Conservation (phyloP, 1,140 invertebrate species). For the Hetaerina americana region DNA sequence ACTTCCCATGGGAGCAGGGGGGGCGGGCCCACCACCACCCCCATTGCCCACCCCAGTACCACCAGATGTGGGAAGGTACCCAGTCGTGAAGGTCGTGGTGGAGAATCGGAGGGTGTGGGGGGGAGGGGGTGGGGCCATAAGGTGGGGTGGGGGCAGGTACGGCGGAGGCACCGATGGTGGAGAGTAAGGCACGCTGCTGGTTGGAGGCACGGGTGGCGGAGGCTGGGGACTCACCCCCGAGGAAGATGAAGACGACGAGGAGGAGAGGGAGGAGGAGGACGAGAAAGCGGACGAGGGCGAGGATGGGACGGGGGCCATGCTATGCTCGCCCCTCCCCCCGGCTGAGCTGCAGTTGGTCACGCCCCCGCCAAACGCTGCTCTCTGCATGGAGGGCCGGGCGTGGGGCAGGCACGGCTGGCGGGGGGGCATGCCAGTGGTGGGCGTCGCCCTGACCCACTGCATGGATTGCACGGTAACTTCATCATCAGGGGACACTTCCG, state of each 20-base stretch:
- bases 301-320: background rate
- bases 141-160: background rate
- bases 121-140: background rate
- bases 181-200: background rate
- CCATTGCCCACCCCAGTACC: background rate
- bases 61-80: background rate
- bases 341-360: background rate
- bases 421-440: background rate
- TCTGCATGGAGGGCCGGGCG: background rate
- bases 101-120: background rate
- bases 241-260: background rate
- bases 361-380: too few relatives aligned
- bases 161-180: background rate
- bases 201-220: background rate
- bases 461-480: background rate
- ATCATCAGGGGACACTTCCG: background rate
- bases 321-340: background rate
- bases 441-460: background rate
- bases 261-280: background rate
- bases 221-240: background rate
- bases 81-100: background rate
- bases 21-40: background rate
- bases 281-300: background rate
- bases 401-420: background rate
- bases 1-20: too few relatives aligned